Conservation (phyloP, 2,113 vertebrate species). For the Strix aluco region DNA sequence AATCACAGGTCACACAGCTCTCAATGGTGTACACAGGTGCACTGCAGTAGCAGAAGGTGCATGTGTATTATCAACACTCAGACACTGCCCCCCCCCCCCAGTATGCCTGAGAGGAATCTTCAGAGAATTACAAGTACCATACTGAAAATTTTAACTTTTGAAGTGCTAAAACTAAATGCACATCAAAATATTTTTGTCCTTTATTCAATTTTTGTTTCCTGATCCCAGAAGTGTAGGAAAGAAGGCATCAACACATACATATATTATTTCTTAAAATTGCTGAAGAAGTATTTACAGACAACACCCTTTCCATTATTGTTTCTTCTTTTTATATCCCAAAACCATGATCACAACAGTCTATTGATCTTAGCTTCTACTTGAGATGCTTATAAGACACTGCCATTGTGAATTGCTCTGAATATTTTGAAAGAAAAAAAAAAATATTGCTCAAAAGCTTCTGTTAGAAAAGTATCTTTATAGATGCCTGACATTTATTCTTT, state of each 20-base stretch:
- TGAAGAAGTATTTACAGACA: neutral
- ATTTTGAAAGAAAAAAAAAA: neutral
- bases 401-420: neutral
- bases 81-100: fast-evolving
- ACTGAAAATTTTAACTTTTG: neutral
- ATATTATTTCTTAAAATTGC: neutral
- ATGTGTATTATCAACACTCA: neutral
- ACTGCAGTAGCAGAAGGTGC: neutral
- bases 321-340: neutral
- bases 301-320: neutral
- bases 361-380: neutral
- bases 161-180: neutral
- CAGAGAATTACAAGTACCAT: neutral
- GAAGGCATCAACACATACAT: too few relatives aligned
- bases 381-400: neutral
- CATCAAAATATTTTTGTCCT: neutral
- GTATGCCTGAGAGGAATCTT: neutral
- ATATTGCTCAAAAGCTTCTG: neutral
- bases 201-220: neutral
- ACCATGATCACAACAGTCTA: neutral
- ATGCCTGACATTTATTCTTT: neutral
- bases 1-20: neutral
- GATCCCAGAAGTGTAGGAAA: neutral
- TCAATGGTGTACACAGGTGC: neutral
- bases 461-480: neutral